phyloP scores from a whole-genome alignment of 1,140 invertebrate genomes.

The Trichoplusia ni region DNA sequence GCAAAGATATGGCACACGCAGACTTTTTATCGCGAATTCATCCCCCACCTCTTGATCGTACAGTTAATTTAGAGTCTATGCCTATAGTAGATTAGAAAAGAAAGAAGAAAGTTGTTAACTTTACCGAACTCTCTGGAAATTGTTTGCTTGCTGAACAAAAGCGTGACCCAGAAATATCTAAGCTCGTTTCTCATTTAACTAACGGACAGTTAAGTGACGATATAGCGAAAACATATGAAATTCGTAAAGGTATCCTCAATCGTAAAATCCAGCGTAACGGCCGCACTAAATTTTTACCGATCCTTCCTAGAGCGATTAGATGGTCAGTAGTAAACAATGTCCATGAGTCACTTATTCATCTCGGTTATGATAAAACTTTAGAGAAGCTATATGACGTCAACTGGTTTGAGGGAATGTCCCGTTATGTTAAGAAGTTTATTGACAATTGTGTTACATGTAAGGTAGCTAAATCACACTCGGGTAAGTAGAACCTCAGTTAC shows the following conservation, averaged over 20 bases:
- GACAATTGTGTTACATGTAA: slow-evolving; percentile 29
- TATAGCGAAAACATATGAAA: not conserved
- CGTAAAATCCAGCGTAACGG: slow-evolving; percentile 1
- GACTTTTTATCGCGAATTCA: slow-evolving; percentile 31
- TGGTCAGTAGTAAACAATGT: slow-evolving; percentile 26
- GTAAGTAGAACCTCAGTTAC: slow-evolving; percentile 23
- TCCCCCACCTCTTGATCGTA: not conserved
- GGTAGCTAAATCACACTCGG: slow-evolving; percentile 9
- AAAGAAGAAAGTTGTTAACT: not conserved
- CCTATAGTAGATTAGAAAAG: too few relatives aligned
- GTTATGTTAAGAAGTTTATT: slow-evolving; percentile 30
- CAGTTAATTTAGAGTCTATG: too few relatives aligned
- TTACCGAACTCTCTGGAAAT: not conserved
- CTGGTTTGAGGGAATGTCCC: slow-evolving; percentile 22
- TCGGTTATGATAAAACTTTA: slow-evolving; percentile 29
- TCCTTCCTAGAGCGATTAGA: not conserved
- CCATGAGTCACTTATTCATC: slow-evolving; percentile 24
- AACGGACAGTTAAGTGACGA: not conserved
- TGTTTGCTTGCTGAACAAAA: not conserved
- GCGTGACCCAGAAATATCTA: not conserved
- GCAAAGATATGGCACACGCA: slow-evolving; percentile 15
- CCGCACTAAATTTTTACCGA: not conserved
- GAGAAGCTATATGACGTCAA: slow-evolving; percentile 28
- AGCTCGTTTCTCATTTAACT: not conserved
- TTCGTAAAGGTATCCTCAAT: not conserved